phyloP scores from a whole-genome alignment of 2,888 invertebrate genomes.

The Pomacea canaliculata region DNA sequence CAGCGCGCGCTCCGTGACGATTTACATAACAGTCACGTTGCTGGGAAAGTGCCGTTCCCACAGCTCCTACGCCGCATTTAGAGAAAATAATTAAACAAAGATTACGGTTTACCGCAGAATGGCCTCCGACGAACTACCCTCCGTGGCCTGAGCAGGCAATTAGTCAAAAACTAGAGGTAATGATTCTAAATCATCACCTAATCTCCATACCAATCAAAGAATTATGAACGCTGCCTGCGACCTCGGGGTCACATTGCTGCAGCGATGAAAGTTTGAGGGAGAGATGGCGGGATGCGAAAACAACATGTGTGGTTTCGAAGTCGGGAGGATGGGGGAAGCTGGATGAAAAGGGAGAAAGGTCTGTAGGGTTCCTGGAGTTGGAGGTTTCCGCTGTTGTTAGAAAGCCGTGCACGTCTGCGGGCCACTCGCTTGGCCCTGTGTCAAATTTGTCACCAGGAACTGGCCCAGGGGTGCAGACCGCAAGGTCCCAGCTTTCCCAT shows the following conservation, averaged over 20 bases:
- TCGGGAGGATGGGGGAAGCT: not conserved
- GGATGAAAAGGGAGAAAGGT: too few relatives aligned
- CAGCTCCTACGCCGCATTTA: not conserved
- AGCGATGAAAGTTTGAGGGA: not conserved
- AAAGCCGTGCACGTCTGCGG: constrained; percentile 8
- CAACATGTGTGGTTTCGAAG: not conserved
- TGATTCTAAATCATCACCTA: constrained; percentile 22
- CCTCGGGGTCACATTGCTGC: not conserved
- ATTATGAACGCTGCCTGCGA: constrained; percentile 5
- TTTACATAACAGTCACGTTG: constrained; percentile 1
- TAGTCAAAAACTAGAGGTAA: constrained; percentile 11
- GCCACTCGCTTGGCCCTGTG: not conserved
- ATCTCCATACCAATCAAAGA: constrained; percentile 21
- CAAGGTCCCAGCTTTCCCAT: not conserved
- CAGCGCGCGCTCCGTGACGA: too few relatives aligned
- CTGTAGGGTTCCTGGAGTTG: too few relatives aligned
- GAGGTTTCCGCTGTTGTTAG: constrained; percentile 5
- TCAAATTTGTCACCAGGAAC: constrained; percentile 9
- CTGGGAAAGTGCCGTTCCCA: not conserved
- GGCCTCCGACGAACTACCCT: constrained; percentile 8
- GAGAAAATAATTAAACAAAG: constrained; percentile 25
- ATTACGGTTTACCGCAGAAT: constrained; percentile 18
- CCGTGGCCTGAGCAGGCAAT: constrained; percentile 15
- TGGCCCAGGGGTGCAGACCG: not conserved
- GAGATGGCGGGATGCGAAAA: not conserved